Evolutionary conservation across 92 coral and sea anemone species (phyloP).

Genomic region (Palythoa heliodiscus): DNA sequence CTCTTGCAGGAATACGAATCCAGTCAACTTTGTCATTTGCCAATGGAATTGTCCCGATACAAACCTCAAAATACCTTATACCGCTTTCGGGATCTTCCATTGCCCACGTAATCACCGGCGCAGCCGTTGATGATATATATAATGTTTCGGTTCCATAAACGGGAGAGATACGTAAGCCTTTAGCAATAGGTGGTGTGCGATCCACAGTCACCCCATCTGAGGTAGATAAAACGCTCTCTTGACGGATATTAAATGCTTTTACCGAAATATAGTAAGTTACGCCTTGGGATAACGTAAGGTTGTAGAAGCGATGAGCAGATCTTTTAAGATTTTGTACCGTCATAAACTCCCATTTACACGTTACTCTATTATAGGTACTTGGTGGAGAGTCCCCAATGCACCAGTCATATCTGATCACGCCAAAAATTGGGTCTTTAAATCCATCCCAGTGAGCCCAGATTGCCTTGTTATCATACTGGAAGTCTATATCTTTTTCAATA

Average conservation of each 20-base stretch:
- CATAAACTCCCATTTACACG: slow-evolving; percentile 67
- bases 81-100: slow-evolving; percentile 75
- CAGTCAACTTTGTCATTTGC: slow-evolving; percentile 51
- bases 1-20: slow-evolving; percentile 39
- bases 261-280: slow-evolving; percentile 74
- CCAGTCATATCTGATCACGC: slow-evolving; percentile 70
- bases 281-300: slow-evolving; percentile 56
- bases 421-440: slow-evolving; percentile 76
- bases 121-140: slow-evolving; percentile 53
- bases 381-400: slow-evolving; percentile 68
- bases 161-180: slow-evolving; percentile 58
- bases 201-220: slow-evolving; percentile 89
- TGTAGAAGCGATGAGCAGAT: slow-evolving; percentile 37
- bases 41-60: slow-evolving; percentile 62
- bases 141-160: slow-evolving; percentile 62
- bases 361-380: not conserved
- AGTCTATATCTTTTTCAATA: slow-evolving; percentile 63
- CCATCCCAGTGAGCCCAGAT: slow-evolving; percentile 89
- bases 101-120: slow-evolving; percentile 77
- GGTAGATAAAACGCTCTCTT: slow-evolving; percentile 62
- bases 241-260: slow-evolving; percentile 62
- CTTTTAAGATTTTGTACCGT: slow-evolving; percentile 46
- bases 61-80: slow-evolving; percentile 54
- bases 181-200: slow-evolving; percentile 73
- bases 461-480: slow-evolving; percentile 80